Evolutionary conservation across 2,888 invertebrate species (phyloP).

Genomic region (Nudaria mundana): DNA sequence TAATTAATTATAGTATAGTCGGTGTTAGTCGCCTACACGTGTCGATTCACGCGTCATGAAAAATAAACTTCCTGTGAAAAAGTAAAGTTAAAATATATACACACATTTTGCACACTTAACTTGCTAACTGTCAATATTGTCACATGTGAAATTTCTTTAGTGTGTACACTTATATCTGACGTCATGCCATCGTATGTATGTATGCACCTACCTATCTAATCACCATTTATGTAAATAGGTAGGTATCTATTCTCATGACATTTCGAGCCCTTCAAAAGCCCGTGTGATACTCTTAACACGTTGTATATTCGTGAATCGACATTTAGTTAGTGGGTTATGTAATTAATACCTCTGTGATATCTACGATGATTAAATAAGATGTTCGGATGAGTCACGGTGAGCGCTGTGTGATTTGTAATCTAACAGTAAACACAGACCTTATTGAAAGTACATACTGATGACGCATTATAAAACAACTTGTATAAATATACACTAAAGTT

Average conservation of each 20-base stretch:
- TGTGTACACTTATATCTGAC: conserved; percentile 28
- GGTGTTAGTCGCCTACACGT: conserved; percentile 22
- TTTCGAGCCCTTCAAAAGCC: conserved; percentile 18
- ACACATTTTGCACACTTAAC: conserved; percentile 33
- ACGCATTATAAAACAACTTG: conserved; percentile 39
- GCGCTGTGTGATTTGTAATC: conserved; percentile 57
- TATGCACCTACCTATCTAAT: conserved; percentile 3
- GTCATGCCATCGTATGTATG: conserved; percentile 17
- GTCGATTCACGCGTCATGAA: conserved; percentile 33
- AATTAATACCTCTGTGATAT: conserved; percentile 74
- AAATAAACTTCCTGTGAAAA: too few species aligned
- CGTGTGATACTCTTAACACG: conserved; percentile 12
- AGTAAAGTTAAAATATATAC: conserved; percentile 31
- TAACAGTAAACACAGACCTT: conserved; percentile 39
- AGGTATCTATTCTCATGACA: conserved; percentile 22
- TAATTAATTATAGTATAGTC: conserved; percentile 26
- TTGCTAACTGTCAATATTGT: too few species aligned
- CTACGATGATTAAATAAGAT: conserved; percentile 61
- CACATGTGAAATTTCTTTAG: conserved; percentile 23
- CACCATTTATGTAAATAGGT: conserved; percentile 10
- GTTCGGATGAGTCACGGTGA: conserved; percentile 54
- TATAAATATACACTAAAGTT: conserved; percentile 17
- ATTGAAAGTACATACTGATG: conserved; percentile 32
- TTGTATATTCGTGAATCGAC: conserved; percentile 25
- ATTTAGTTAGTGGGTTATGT: conserved; percentile 43